These are phyloP conservation scores for Myrmecobius fasciatus DNA, from an alignment of 2,113 vertebrate genomes.

Conservation along the genomic window DNA sequence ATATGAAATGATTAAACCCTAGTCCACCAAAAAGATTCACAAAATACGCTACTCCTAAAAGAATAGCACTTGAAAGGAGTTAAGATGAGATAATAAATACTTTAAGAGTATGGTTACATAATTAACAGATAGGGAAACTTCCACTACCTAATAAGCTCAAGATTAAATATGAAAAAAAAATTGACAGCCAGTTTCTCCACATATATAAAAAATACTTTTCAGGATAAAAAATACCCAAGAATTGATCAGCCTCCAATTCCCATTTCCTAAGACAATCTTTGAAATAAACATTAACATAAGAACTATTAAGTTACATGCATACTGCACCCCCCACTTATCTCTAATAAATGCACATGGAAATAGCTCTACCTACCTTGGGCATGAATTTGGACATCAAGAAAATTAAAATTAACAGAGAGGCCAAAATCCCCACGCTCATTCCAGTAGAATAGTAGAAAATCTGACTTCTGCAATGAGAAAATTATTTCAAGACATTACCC, in stretches of 20 bases:
- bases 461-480: constrained; percentile 88
- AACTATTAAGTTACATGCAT: not conserved
- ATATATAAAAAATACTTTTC: constrained; percentile 45
- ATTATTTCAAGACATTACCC: constrained; percentile 16
- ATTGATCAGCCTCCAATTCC: constrained; percentile 12
- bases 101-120: constrained; percentile 42
- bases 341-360: not conserved
- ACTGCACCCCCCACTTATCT: not conserved
- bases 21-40: constrained; percentile 59
- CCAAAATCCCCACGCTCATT: constrained; percentile 92
- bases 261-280: constrained; percentile 24
- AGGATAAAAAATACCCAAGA: constrained; percentile 40
- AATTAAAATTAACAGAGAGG: constrained; percentile 94
- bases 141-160: constrained; percentile 7
- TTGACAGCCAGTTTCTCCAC: constrained; percentile 26
- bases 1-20: not conserved
- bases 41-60: constrained; percentile 60
- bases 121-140: constrained; percentile 51
- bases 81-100: constrained; percentile 58
- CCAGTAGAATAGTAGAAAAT: constrained; percentile 95
- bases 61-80: constrained; percentile 54
- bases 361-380: constrained; percentile 88
- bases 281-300: not conserved
- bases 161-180: constrained; percentile 50
- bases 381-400: constrained; percentile 91